Percentiles rank a stretch among this genome's conserved stretches.
phyloP scores from a whole-genome alignment of 2,888 invertebrate genomes.

The Caprella mutica region DNA sequence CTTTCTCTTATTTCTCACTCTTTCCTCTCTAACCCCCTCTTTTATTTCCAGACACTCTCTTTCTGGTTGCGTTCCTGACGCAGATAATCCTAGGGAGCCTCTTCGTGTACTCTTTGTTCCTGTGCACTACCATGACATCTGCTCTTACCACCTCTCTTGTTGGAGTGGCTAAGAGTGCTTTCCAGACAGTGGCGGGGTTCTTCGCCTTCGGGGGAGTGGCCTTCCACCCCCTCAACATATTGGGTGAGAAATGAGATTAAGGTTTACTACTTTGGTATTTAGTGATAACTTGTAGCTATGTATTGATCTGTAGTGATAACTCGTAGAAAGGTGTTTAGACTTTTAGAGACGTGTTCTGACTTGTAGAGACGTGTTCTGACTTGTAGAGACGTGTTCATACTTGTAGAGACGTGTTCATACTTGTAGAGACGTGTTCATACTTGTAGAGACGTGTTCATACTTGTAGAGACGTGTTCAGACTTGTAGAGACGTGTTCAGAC shows the following conservation, averaged over 20 bases:
- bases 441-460: too few species aligned
- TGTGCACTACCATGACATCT: conserved; percentile 43
- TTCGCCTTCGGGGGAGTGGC: conserved; percentile 43
- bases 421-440: too few species aligned
- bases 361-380: neutral
- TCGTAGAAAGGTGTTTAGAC: too few species aligned
- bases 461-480: too few species aligned
- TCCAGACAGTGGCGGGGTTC: conserved; percentile 42
- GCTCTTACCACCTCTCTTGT: conserved; percentile 43
- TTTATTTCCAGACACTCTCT: conserved; percentile 36
- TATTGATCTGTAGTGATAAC: too few species aligned
- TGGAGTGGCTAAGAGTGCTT: conserved; percentile 41
- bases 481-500: too few species aligned
- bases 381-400: too few species aligned
- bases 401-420: too few species aligned
- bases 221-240: conserved; percentile 35
- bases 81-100: conserved; percentile 39
- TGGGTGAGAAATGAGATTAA: conserved; percentile 37
- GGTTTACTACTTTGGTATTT: neutral
- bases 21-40: too few species aligned
- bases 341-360: neutral
- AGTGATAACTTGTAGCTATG: too few species aligned
- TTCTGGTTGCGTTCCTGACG: conserved; percentile 38
- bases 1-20: too few species aligned
- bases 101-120: conserved; percentile 43